Base-by-base conservation (phyloP, 2,888 invertebrate genomes). In the Kryphioiulus occultus region DNA sequence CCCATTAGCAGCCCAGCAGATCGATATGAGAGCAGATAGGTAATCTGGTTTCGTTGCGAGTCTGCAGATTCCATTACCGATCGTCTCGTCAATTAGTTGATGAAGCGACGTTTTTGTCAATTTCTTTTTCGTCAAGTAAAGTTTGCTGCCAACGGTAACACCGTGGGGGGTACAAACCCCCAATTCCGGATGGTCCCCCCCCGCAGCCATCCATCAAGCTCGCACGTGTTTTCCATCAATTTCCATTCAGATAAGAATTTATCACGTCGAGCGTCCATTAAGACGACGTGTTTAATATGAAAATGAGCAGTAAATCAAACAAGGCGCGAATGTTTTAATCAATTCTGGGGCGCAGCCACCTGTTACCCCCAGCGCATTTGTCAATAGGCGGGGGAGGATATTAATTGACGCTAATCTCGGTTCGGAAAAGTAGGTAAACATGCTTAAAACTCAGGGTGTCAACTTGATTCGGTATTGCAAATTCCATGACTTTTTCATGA, bases 271-370 rank as follows among this genome's bases (percentile, higher is more conserved):
- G 59, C 59, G 59, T n/a, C 59, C 59, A 59, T 59, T 59, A 59
- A n/a, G 59, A 19, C 19, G 59, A 7, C 59, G 59, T 59, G 22
- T 59, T 59, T n/a, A 19, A 59, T 22, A 59, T 59, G 19, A 59
- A 59, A 59, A 59, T 59, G 59, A 59, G 59, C 59, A 59, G n/a
- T 59, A 59, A 59, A 59, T 59, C 59, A 59, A 59, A 59, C 22
- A 15, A n/a, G 59, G 59, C 59, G 59, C 19, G 59, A 59, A 59
- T 59, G 15, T 59, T 59, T 59, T 59, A 59, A 59, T 59, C n/a
- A 59, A 59, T n/a, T 59, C 3, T 0, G 59, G 22, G 59, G 59
- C 4, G 5, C 5, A 39, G 59, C 59, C 59, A 59, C 59, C 59
- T 59, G 59, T 59, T 59, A 59, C 59, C 59, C 47, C 47, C 47